phyloP scores from a whole-genome alignment of 2,888 invertebrate species.

The Agriopis leucophaearia region DNA sequence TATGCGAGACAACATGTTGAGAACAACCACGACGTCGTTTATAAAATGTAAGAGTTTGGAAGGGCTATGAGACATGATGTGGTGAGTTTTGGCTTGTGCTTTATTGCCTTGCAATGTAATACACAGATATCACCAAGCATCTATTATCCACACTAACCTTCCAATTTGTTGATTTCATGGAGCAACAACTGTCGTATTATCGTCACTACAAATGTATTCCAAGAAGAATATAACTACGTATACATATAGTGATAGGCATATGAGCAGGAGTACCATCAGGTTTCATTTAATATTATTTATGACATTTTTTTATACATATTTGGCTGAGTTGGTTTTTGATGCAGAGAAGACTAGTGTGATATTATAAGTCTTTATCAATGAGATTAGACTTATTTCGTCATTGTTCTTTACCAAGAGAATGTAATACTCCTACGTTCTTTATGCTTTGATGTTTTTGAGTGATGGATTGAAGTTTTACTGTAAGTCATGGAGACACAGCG shows the following conservation, averaged over 20 bases:
- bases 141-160: slow-evolving; percentile 4
- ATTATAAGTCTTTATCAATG: no score
- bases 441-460: background rate
- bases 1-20: no score
- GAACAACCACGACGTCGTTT: no score
- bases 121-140: background rate
- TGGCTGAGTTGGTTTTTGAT: slow-evolving; percentile 25
- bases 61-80: no score
- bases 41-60: no score
- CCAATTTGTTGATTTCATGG: background rate
- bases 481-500: slow-evolving; percentile 1
- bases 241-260: slow-evolving; percentile 61
- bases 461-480: slow-evolving; percentile 24
- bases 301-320: background rate
- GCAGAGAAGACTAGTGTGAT: background rate
- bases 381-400: no score
- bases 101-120: background rate
- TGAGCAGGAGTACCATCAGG: slow-evolving; percentile 66
- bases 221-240: slow-evolving; percentile 64
- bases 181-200: background rate
- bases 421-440: no score
- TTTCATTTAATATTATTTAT: slow-evolving; percentile 33
- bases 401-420: no score
- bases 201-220: slow-evolving; percentile 43
- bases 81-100: background rate